Evolutionary conservation across 1,140 invertebrate species (phyloP).

Genomic region (Lasaia peninsularis): DNA sequence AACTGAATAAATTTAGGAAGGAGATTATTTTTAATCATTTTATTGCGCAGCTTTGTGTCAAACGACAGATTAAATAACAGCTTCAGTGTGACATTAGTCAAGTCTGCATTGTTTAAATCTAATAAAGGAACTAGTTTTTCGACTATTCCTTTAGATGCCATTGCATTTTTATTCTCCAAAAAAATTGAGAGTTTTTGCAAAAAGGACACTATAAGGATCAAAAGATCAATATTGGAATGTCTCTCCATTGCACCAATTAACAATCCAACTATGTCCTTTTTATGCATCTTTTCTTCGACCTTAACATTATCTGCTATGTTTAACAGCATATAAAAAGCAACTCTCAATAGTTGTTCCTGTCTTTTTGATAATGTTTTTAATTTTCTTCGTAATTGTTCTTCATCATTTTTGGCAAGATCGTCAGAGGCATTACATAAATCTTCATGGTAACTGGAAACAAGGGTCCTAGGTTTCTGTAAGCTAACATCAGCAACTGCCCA

Average conservation of each 20-base stretch:
- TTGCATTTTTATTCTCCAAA: conserved; percentile 95
- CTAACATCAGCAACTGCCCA: conserved; percentile 78
- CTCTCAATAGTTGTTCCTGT: conserved; percentile 94
- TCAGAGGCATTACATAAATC: conserved; percentile 78
- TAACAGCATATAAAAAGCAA: conserved; percentile 93
- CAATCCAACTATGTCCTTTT: conserved; percentile 93
- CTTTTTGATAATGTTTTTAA: conserved; percentile 90
- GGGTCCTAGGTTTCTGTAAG: conserved; percentile 74
- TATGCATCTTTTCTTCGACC: conserved; percentile 98
- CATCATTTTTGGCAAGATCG: conserved; percentile 83
- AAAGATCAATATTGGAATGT: conserved; percentile 88
- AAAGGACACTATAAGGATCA: conserved; percentile 95
- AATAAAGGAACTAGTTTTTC: conserved; percentile 86
- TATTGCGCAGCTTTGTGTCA: conserved; percentile 89
- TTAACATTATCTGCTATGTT: conserved; percentile 97
- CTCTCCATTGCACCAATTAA: conserved; percentile 93
- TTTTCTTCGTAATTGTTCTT: conserved; percentile 89
- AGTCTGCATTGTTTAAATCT: conserved; percentile 85
- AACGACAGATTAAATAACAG: conserved; percentile 98
- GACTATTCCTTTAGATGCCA: conserved; percentile 86
- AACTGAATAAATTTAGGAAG: conserved; percentile 93
- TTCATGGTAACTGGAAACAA: conserved; percentile 82
- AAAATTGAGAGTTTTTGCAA: conserved; percentile 97
- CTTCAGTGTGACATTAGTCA: conserved; percentile 92
- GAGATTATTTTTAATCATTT: conserved; percentile 94